Conservation (phyloP, 53 echinoderm and acorn worm species). For the Zoroaster sp. region DNA sequence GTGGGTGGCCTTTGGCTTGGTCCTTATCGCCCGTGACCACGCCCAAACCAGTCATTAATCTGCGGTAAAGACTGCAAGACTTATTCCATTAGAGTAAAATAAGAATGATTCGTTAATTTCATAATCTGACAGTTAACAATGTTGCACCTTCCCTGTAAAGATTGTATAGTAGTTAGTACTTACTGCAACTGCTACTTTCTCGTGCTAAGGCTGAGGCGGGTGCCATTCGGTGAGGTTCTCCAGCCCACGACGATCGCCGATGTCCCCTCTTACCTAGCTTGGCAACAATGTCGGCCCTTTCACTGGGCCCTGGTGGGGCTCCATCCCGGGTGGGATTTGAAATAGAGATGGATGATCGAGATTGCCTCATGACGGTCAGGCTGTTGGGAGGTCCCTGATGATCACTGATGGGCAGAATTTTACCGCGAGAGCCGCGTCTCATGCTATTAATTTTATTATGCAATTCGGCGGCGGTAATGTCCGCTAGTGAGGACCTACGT, state of each 20-base stretch:
- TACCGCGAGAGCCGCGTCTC: constrained; percentile 30
- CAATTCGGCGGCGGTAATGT: too few species aligned
- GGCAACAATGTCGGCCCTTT: background rate
- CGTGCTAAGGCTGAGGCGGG: constrained; percentile 50
- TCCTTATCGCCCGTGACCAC: too few species aligned
- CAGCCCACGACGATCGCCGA: constrained; percentile 79
- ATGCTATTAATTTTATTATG: too few species aligned
- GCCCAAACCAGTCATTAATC: too few species aligned
- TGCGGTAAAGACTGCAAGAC: too few species aligned
- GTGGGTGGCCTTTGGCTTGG: too few species aligned
- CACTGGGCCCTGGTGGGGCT: background rate
- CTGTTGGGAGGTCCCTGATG: background rate
- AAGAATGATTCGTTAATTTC: background rate
- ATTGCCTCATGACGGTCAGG: background rate
- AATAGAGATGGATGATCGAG: constrained; percentile 13
- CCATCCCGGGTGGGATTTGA: background rate
- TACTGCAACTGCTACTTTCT: constrained; percentile 40
- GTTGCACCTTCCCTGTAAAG: background rate
- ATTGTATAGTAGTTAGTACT: background rate
- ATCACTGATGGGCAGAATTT: background rate
- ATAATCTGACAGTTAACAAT: background rate
- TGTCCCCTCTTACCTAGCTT: constrained; percentile 4
- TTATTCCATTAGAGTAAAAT: background rate
- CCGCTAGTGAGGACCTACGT: background rate
- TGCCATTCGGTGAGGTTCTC: constrained; percentile 31